Evolutionary conservation across 1,140 invertebrate genomes (phyloP), one percentile per base, ranked within the genome.

Genomic region (Caenorhabditis elegans): DNA sequence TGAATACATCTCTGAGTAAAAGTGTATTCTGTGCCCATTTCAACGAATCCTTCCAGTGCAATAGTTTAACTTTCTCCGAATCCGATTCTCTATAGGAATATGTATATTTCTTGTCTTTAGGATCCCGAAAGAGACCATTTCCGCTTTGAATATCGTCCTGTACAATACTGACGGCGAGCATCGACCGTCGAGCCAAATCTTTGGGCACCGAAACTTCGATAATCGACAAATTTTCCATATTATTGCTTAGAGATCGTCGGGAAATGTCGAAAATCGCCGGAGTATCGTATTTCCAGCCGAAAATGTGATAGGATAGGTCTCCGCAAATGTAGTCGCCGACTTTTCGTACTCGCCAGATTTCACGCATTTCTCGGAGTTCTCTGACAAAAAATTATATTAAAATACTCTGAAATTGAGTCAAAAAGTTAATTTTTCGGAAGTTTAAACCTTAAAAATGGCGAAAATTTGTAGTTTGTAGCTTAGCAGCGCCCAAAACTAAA

Each of bases 11-110:
- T 22, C 77, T 70, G 11, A 60, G 51, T 10, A 83, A 22, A 17
- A 83, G 34, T 5, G 82, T 76, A 22, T 83, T 55, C 34, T 83
- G 82, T 36, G 82, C 82, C 77, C 82, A 75, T 75, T 76, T 83
- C 36, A 83, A 43, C 3, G 82, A 49, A 47, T 79, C 53, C 10
- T 79, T 55, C 82, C 82, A 83, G 46, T 78, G 76, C 0, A 83
- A 15, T 10, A 24, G 22, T 19, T 79, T 77, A 6, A 28, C 19
- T 24, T 75, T 75, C 22, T 76, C 47, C 15, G 80, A 36, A 31
- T 81, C 75, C 48, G 36, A 17, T 39, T 70, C 60, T 26, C n/a
- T n/a, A 22, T 39, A 70, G 0, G 60, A 39, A 22, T 70, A 70
- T 17, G 34, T 13, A 26, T 70, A 70, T 19, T 39, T 39, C 3